phyloP scores from a whole-genome alignment of 1,140 invertebrate genomes.

The Scylla paramamosain region DNA sequence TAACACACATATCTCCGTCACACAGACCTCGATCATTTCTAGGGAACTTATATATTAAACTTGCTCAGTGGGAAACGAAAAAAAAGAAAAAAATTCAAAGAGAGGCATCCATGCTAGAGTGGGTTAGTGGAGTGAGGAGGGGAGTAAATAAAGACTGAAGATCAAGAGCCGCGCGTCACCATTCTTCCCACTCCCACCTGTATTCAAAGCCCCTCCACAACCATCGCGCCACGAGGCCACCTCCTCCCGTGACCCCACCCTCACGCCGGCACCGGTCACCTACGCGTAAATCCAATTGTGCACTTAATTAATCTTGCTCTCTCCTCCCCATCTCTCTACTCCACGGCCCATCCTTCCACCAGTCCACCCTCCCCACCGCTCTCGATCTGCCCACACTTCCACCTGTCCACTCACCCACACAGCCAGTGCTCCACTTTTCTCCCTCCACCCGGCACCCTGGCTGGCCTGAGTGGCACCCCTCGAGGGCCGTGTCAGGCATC shows the following conservation, averaged over 20 bases:
- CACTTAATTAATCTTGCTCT: slow-evolving; percentile 32
- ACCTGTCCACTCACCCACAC: slow-evolving; percentile 17
- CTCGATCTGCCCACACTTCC: background rate
- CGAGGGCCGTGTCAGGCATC: slow-evolving; percentile 17
- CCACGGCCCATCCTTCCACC: background rate
- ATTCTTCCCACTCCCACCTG: background rate
- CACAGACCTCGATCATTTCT: no score
- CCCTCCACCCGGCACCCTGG: background rate
- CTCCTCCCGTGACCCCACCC: background rate
- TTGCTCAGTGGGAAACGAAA: background rate
- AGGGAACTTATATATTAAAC: no score
- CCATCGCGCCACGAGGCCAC: background rate
- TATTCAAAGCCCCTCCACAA: background rate
- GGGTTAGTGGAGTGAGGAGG: background rate
- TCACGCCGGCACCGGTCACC: background rate
- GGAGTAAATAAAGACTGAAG: no score
- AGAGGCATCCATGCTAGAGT: background rate
- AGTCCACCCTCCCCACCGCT: background rate
- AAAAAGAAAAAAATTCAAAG: background rate
- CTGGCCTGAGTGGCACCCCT: slow-evolving; percentile 1
- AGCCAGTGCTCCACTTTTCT: background rate
- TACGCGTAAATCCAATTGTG: slow-evolving; percentile 25
- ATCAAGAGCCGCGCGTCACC: background rate
- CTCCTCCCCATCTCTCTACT: background rate
- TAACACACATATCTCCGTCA: no score